phyloP scores from a whole-genome alignment of 1,140 invertebrate genomes.

The Acromyrmex echinatior region DNA sequence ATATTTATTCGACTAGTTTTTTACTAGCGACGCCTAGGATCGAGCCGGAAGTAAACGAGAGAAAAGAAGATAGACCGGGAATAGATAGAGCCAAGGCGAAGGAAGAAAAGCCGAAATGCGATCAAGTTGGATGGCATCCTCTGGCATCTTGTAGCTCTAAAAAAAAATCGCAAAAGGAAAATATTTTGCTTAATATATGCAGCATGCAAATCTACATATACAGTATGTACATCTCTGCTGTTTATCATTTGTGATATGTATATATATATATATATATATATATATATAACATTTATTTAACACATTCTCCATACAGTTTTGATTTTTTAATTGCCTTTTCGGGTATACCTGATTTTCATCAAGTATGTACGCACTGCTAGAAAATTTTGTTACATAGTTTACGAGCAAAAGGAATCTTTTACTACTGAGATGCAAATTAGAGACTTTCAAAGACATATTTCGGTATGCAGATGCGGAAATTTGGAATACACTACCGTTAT shows the following conservation, averaged over 20 bases:
- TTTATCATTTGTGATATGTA: not conserved
- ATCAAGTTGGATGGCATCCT: conserved; percentile 38
- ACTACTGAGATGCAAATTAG: conserved; percentile 44
- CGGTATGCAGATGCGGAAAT: conserved; percentile 54
- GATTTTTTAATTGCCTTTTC: conserved; percentile 2
- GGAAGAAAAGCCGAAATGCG: conserved; percentile 51
- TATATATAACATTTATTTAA: not conserved
- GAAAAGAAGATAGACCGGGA: conserved; percentile 48
- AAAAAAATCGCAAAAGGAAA: conserved; percentile 35
- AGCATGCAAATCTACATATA: conserved; percentile 3
- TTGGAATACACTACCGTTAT: conserved; percentile 49
- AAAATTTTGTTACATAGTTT: conserved; percentile 33
- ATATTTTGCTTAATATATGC: conserved; percentile 14
- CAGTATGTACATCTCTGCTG: not conserved
- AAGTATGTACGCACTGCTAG: not conserved
- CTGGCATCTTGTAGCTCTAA: not conserved
- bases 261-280: no score
- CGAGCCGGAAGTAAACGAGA: conserved; percentile 32
- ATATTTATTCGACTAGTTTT: conserved; percentile 76
- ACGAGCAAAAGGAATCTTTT: conserved; percentile 27
- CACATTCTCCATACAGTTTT: not conserved
- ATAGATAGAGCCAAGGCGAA: conserved; percentile 22
- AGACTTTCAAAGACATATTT: conserved; percentile 49
- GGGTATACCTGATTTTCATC: not conserved
- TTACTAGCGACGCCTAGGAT: conserved; percentile 41